These are phyloP conservation scores for Alentia gelatinosa DNA, from an alignment of 2,888 invertebrate species.

Conservation along the genomic window DNA sequence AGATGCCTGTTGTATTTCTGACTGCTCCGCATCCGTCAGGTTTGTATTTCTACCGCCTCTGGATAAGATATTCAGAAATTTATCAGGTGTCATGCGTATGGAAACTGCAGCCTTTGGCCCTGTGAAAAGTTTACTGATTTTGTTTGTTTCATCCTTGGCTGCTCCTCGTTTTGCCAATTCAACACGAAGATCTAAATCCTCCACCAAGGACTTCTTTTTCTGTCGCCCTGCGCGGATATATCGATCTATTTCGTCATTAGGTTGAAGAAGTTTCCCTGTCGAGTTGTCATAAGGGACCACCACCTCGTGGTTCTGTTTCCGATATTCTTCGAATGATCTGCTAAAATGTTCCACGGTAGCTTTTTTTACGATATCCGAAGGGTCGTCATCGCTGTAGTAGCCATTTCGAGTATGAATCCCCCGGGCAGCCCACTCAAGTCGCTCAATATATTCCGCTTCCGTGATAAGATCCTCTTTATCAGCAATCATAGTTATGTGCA, in stretches of 20 bases:
- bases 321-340: background rate
- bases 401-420: background rate
- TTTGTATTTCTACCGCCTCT: background rate
- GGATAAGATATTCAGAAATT: background rate
- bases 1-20: background rate
- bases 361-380: background rate
- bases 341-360: background rate
- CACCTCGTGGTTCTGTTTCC: background rate
- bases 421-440: background rate
- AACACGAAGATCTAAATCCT: background rate
- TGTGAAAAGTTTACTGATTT: background rate
- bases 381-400: background rate
- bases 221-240: background rate
- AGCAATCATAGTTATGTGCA: background rate
- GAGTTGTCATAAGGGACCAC: background rate
- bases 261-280: background rate
- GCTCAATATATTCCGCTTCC: slow-evolving; percentile 1
- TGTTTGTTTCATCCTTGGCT: background rate
- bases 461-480: background rate
- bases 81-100: background rate
- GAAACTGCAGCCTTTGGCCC: background rate
- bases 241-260: background rate
- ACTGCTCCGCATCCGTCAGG: background rate
- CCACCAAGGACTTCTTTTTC: background rate
- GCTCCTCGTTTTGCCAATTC: background rate